phyloP scores from a whole-genome alignment of 2,888 invertebrate genomes.

The Encarsia formosa region DNA sequence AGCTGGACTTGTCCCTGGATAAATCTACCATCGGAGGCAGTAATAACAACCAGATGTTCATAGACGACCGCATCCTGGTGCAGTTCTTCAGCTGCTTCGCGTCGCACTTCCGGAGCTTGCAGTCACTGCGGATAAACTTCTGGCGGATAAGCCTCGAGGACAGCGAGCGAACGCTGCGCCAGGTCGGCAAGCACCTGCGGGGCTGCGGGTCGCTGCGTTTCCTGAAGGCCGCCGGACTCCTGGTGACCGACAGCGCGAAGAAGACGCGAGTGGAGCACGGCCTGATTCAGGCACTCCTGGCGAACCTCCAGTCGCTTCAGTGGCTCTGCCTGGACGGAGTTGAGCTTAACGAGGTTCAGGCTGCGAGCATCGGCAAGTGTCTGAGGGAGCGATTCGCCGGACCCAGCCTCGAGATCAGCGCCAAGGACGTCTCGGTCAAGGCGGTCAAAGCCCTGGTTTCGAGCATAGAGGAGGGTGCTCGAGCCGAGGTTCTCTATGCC shows the following conservation, averaged over 20 bases:
- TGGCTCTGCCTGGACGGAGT: slow-evolving; percentile 49
- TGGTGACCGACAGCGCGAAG: slow-evolving; percentile 46
- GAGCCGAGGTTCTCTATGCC: slow-evolving; percentile 46
- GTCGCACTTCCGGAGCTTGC: slow-evolving; percentile 49
- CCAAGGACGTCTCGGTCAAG: slow-evolving; percentile 46
- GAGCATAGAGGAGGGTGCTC: slow-evolving; percentile 46
- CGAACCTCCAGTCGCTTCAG: slow-evolving; percentile 45
- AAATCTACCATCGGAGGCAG: slow-evolving; percentile 50
- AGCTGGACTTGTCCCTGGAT: slow-evolving; percentile 54
- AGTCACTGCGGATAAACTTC: slow-evolving; percentile 48
- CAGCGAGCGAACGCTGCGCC: slow-evolving; percentile 46
- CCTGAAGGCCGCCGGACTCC: slow-evolving; percentile 45
- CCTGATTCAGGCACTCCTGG: slow-evolving; percentile 44
- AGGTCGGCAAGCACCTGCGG: slow-evolving; percentile 46
- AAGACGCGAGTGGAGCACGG: slow-evolving; percentile 48
- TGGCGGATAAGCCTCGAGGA: slow-evolving; percentile 47
- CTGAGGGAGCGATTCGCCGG: slow-evolving; percentile 48
- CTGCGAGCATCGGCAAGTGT: slow-evolving; percentile 45
- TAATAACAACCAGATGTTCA: slow-evolving; percentile 40
- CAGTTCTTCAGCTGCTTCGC: slow-evolving; percentile 53
- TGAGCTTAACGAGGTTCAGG: slow-evolving; percentile 44
- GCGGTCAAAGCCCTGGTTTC: slow-evolving; percentile 46
- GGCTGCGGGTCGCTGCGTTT: slow-evolving; percentile 47
- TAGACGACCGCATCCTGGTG: slow-evolving; percentile 53
- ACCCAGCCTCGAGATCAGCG: slow-evolving; percentile 45